Evolutionary conservation across 2,888 invertebrate genomes (phyloP).

Genomic region (Agrochola circellaris): DNA sequence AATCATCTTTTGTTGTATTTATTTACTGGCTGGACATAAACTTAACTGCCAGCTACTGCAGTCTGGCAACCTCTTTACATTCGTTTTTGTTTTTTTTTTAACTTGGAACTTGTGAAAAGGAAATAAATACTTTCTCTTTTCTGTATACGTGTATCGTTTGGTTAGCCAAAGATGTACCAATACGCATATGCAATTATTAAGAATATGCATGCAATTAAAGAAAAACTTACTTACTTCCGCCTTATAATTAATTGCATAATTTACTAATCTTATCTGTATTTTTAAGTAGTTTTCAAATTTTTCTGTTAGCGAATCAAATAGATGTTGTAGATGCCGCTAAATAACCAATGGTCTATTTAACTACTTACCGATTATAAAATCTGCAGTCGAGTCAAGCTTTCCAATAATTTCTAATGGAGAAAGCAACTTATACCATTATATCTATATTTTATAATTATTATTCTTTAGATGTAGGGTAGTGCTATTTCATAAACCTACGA

Average conservation of each 20-base stretch:
- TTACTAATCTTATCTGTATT: background rate
- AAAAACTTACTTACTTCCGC: background rate
- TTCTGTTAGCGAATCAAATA: background rate
- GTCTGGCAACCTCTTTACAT: background rate
- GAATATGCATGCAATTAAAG: too few species aligned
- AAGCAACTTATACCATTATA: background rate
- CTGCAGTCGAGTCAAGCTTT: slow-evolving; percentile 12
- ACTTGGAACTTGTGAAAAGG: background rate
- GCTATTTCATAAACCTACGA: background rate
- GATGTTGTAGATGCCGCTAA: background rate
- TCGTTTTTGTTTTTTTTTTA: background rate
- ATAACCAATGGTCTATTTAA: background rate
- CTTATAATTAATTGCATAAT: background rate
- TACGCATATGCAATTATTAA: too few species aligned
- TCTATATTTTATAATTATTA: background rate
- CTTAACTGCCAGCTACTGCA: background rate
- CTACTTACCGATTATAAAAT: background rate
- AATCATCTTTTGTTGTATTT: slow-evolving; percentile 13
- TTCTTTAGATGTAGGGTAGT: background rate
- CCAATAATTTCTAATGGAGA: slow-evolving; percentile 2
- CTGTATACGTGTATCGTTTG: background rate
- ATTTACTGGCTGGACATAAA: slow-evolving; percentile 11
- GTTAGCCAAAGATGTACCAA: background rate
- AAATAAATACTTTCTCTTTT: background rate
- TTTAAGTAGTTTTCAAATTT: background rate